These are phyloP conservation scores for Cenopis cana DNA, from an alignment of 2,888 invertebrate species.

Conservation along the genomic window DNA sequence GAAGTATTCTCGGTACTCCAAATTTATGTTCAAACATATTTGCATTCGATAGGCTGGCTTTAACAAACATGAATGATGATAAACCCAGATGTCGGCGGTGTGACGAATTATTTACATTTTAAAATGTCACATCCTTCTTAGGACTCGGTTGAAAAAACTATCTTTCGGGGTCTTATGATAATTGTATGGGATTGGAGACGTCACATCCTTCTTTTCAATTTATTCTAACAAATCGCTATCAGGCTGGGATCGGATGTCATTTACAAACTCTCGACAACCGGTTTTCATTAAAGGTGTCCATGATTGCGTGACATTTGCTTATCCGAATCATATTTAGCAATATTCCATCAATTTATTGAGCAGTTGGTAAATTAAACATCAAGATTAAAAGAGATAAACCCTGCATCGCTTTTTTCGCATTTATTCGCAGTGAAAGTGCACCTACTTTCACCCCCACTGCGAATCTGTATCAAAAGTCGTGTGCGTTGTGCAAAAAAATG, in stretches of 20 bases:
- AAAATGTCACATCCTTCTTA: conserved; percentile 44
- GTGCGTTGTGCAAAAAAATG: conserved; percentile 67
- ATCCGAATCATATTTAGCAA: background rate
- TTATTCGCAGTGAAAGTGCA: conserved; percentile 73
- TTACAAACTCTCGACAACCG: conserved; percentile 11
- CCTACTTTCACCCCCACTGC: conserved; percentile 71
- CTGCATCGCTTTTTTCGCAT: conserved; percentile 41
- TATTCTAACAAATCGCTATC: conserved; percentile 26
- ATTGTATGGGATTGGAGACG: conserved; percentile 32
- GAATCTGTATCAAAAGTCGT: conserved; percentile 75
- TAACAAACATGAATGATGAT: conserved; percentile 40
- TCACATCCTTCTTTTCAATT: conserved; percentile 40
- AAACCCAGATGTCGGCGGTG: conserved; percentile 37
- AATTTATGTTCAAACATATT: conserved; percentile 34
- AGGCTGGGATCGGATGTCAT: conserved; percentile 11
- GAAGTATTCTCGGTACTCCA: conserved; percentile 18
- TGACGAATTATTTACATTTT: conserved; percentile 44
- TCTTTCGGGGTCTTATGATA: conserved; percentile 35
- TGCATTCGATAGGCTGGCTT: conserved; percentile 40
- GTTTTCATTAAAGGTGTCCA: conserved; percentile 22
- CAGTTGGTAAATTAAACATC: conserved; percentile 20
- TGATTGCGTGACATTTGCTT: conserved; percentile 20
- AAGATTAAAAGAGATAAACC: conserved; percentile 39
- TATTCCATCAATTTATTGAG: conserved; percentile 26
- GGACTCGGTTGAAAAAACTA: conserved; percentile 31